Conservation (phyloP, 2,113 vertebrate species). For the Ranitomeya variabilis region DNA sequence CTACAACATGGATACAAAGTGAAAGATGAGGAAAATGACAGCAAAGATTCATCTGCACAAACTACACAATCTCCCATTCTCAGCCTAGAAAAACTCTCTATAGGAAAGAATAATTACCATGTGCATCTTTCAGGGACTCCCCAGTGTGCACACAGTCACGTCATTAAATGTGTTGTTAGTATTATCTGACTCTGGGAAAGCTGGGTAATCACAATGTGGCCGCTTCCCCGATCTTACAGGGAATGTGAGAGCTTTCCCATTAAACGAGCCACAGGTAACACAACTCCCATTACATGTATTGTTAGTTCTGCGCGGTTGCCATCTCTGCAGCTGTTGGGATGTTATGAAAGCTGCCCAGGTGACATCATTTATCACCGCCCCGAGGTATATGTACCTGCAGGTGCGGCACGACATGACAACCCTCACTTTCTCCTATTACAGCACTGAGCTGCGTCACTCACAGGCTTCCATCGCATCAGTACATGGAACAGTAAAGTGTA, state of each 20-base stretch:
- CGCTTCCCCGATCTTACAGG: background rate
- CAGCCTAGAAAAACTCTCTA: background rate
- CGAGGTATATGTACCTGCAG: background rate
- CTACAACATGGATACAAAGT: background rate
- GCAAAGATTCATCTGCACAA: background rate
- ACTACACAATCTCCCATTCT: background rate
- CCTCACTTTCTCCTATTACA: background rate
- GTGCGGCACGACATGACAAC: background rate
- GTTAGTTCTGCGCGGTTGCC: too few relatives aligned
- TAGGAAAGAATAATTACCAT: too few relatives aligned
- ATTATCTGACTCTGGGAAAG: background rate
- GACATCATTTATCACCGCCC: background rate
- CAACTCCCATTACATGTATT: background rate
- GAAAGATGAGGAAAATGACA: background rate
- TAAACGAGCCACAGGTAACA: too few relatives aligned
- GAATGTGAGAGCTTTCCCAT: too few relatives aligned
- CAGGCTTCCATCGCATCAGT: too few relatives aligned
- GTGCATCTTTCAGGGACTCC: background rate
- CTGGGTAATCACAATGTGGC: background rate
- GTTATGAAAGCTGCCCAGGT: background rate
- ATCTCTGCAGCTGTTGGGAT: background rate
- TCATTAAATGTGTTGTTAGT: background rate
- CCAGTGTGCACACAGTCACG: background rate
- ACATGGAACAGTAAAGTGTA: too few relatives aligned
- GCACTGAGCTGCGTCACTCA: background rate